Percentiles rank a stretch among this genome's conserved stretches.
Evolutionary conservation across 2,113 vertebrate species (phyloP).

Genomic region (Cinclus cinclus): DNA sequence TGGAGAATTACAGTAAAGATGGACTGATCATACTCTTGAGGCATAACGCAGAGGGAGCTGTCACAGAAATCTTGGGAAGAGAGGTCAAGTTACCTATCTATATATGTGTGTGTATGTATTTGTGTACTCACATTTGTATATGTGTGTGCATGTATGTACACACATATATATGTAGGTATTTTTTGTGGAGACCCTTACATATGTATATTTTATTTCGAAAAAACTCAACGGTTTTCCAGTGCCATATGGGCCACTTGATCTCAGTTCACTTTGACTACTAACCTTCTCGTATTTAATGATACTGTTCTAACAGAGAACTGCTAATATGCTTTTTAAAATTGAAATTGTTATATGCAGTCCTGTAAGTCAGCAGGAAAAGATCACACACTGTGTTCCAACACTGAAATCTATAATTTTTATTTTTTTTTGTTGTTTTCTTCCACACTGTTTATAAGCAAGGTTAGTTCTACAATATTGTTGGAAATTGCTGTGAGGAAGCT

Average conservation of each 20-base stretch:
- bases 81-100: neutral
- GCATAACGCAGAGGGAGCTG: neutral
- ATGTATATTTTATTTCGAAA: neutral
- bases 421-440: neutral
- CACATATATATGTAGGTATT: too few species aligned
- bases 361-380: neutral
- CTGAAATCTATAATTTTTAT: neutral
- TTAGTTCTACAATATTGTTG: neutral
- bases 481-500: neutral
- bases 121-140: too few species aligned
- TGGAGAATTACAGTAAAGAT: neutral
- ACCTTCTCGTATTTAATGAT: neutral
- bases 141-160: neutral
- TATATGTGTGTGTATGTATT: neutral
- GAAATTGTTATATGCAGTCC: neutral
- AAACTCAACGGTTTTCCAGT: neutral
- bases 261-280: neutral
- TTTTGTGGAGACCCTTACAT: neutral
- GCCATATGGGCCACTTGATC: neutral
- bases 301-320: neutral
- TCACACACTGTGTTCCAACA: neutral
- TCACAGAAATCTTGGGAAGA: neutral
- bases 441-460: neutral
- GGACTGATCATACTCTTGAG: neutral
- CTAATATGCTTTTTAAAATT: neutral